Evolutionary conservation across 1,140 invertebrate species (phyloP), one percentile per base, ranked within the genome.

Genomic region (Yoshiicerus persimilis): DNA sequence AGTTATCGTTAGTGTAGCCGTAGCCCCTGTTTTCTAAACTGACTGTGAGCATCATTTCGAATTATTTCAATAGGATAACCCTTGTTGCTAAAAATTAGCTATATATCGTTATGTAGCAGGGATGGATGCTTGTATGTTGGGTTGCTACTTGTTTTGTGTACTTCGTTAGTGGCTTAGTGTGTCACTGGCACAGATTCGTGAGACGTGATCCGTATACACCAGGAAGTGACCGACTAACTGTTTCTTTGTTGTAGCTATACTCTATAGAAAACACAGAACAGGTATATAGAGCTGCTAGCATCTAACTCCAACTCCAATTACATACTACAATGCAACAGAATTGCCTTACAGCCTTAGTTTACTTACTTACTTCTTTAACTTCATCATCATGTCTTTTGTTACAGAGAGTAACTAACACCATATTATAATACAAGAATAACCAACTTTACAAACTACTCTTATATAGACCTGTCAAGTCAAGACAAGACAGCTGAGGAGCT

Each of bases 221-320:
- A 89, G 89, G 89, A 89, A 89, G 75, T 89, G 89, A 89, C 89
- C 89, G 89, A 89, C 85, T 89, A 89, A 89, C 89, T 89, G 89
- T 89, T 89, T 75, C 77, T 86, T 25, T 47, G 84, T 80, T 80
- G 75, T 80, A 80, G 30, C 27, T 34, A 80, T 80, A 36, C 77
- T 87, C 41, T 27, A 83, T 56, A 88, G 86, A 70, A 13, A 9
- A 66, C 23, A 23, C 56, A 64, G 39, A 41, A 64, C 66, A 34
- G 10, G 30, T 34, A 75, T 27, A 66, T n/a, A n/a, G n/a, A n/a
- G n/a, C 11, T 23, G 34, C 41, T 87, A 87, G 47, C 16, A 16
- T 16, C n/a, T n/a, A 16, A n/a, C 47, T 56, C n/a, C n/a, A 56
- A 56, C 47, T 56, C 47, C 47, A 56, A 56, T 56, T 56, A 56